A percentile compares a stretch with the other conserved stretches of the same genome.
Conservation (phyloP, 2,888 invertebrate genomes). For the Eubasilissa splendida region DNA sequence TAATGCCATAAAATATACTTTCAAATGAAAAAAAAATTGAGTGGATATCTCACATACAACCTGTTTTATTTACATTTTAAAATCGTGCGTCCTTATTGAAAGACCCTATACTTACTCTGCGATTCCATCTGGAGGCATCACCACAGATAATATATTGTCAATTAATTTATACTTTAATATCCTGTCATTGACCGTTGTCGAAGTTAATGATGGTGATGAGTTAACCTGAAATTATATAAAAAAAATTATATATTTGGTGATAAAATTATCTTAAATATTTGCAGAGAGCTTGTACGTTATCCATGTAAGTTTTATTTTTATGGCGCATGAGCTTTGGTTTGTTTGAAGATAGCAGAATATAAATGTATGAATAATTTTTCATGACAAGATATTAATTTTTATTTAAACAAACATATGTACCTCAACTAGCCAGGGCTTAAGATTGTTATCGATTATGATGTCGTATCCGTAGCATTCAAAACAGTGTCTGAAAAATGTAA, state of each 20-base stretch:
- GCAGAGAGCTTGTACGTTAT: no score
- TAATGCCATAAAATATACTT: no score
- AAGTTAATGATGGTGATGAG: slow-evolving; percentile 94
- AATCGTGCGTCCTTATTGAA: no score
- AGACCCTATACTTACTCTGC: slow-evolving; percentile 80
- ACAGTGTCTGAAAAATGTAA: slow-evolving; percentile 76
- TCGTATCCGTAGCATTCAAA: slow-evolving; percentile 97
- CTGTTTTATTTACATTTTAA: background rate
- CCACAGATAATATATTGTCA: slow-evolving; percentile 92
- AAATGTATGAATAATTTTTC: background rate
- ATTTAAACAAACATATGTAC: slow-evolving; percentile 64
- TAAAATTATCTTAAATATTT: background rate
- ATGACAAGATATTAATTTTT: background rate
- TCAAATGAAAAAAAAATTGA: no score
- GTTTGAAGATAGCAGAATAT: no score
- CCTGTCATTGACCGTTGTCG: slow-evolving; percentile 94
- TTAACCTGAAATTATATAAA: slow-evolving; percentile 75
- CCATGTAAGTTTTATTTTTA: no score
- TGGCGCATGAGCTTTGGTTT: no score
- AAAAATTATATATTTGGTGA: background rate
- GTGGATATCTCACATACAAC: no score
- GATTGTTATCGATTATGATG: slow-evolving; percentile 93
- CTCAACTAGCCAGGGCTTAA: slow-evolving; percentile 96
- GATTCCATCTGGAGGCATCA: slow-evolving; percentile 89
- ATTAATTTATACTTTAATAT: slow-evolving; percentile 95